Conservation (phyloP, 2,113 vertebrate genomes). For the Alligator sinensis region DNA sequence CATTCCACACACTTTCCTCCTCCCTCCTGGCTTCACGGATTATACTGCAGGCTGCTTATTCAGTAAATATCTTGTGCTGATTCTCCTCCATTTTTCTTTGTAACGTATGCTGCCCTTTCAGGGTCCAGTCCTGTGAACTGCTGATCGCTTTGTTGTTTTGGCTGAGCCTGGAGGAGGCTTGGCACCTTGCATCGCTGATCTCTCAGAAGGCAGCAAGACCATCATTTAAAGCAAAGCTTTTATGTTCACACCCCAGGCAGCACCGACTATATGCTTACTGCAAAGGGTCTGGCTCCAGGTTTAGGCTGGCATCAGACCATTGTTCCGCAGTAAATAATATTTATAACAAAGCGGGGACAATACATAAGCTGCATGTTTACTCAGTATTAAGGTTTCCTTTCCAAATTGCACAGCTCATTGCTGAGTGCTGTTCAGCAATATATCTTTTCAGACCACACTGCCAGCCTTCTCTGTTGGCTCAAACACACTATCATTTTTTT, state of each 20-base stretch:
- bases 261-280: not conserved
- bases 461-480: not conserved
- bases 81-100: not conserved
- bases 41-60: not conserved
- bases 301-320: constrained; percentile 4
- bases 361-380: constrained; percentile 45
- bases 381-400: constrained; percentile 50
- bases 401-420: constrained; percentile 36
- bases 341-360: constrained; percentile 33
- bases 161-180: not conserved
- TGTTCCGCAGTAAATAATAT: constrained; percentile 57
- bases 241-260: not conserved
- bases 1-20: not conserved
- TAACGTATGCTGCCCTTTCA: not conserved
- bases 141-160: not conserved
- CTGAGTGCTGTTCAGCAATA: constrained; percentile 17
- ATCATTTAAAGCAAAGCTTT: constrained; percentile 5
- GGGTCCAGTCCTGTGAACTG: not conserved
- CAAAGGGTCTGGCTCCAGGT: not conserved
- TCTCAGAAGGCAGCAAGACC: not conserved
- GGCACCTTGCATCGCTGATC: not conserved
- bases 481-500: constrained; percentile 8
- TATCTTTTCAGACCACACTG: constrained; percentile 47
- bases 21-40: not conserved
- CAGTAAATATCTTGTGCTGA: not conserved